Evolutionary conservation across 2,888 invertebrate species (phyloP).

Genomic region (Sminthurinus aureus): DNA sequence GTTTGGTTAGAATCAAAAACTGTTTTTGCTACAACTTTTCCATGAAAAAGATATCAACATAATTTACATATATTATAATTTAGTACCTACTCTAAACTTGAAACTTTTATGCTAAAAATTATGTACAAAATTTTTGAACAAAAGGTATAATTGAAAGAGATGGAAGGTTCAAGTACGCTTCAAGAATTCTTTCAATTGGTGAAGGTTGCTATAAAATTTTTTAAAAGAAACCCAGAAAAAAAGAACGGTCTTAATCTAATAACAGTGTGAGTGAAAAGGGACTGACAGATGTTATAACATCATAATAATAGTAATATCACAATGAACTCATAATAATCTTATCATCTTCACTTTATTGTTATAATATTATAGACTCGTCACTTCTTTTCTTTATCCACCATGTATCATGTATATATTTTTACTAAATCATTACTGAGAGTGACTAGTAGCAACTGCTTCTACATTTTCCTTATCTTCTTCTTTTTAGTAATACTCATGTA

Average conservation of each 20-base stretch:
- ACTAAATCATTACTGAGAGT: constrained; percentile 51
- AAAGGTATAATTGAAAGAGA: neutral
- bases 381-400: constrained; percentile 43
- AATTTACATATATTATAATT: no score
- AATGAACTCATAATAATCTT: constrained; percentile 46
- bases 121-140: neutral
- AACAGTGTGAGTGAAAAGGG: constrained; percentile 9
- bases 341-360: constrained; percentile 44
- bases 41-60: no score
- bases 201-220: neutral
- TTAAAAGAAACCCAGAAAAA: no score
- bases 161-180: no score
- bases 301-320: neutral
- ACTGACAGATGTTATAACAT: constrained; percentile 36
- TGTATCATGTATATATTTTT: no score
- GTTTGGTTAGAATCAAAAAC: no score
- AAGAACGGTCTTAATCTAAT: neutral
- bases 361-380: constrained; percentile 43
- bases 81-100: no score
- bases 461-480: no score
- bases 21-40: no score
- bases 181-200: no score
- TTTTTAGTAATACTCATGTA: no score
- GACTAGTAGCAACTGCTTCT: neutral
- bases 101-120: no score